Base-by-base conservation (phyloP, 1,140 invertebrate genomes). In the Tachypleus tridentatus region DNA sequence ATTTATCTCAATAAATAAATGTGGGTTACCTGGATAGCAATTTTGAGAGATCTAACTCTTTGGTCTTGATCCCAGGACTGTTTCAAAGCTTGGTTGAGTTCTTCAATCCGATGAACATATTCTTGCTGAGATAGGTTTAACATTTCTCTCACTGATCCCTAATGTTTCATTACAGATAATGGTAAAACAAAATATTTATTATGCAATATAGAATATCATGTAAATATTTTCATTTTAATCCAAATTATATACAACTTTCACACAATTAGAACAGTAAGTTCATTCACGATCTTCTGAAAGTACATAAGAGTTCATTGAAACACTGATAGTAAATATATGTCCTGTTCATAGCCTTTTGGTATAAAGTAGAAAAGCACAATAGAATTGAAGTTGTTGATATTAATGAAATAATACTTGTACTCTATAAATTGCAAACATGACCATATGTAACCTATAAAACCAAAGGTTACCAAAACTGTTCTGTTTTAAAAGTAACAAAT, bases 21-120 rank as follows among this genome's bases (percentile, higher is more conserved):
- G 60, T 56, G 51, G 61, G 60, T 62, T 73, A 86, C 85, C 79
- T 86, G 92, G 70, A 97, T 97, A 4, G 87, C 89, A 75, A 98
- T 97, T 83, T 97, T 97, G 4, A 98, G 82, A 5, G 94, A 88
- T 82, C 93, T 96, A 0, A 98, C 95, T 72, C 93, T 82, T 74
- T 96, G 91, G 79, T 98, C 93, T 51, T 86, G 83, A 71, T 93
- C 85, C 95, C 95, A 98, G 1, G 93, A 91, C 75, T 81, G 75
- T 49, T 89, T 85, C 10, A 98, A 80, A 76, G 94, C 91, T 73
- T 87, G 86, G 78, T 93, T 93, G 3, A 97, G 80, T 77, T 93
- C 86, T 71, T 93, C 88, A 64, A 98, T 91, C 70, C 87, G 82
- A 49, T 82, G 82, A 1, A 90, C 85, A 80, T 94, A 97, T 75